Conservation (phyloP, 2,888 invertebrate species). For the Diaphora mendica region DNA sequence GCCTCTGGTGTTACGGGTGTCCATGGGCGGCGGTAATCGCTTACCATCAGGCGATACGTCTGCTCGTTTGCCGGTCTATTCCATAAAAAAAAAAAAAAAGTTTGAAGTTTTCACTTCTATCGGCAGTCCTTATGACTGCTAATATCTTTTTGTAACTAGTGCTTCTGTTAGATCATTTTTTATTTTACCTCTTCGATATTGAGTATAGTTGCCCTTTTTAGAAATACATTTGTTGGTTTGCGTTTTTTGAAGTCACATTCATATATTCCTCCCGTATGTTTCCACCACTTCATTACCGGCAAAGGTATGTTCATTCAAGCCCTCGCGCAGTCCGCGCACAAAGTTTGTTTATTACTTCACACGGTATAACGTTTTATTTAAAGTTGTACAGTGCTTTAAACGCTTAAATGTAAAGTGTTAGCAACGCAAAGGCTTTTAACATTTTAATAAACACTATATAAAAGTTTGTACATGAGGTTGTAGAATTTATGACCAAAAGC, state of each 20-base stretch:
- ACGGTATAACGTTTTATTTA: slow-evolving; percentile 1
- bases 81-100: too few species aligned
- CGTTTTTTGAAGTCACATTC: neutral
- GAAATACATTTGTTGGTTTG: too few species aligned
- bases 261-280: slow-evolving; percentile 2
- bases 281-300: neutral
- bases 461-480: neutral
- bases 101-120: too few species aligned
- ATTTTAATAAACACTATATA: neutral
- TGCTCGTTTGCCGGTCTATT: too few species aligned
- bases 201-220: neutral
- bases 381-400: neutral
- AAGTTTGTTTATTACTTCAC: slow-evolving; percentile 10
- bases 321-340: neutral
- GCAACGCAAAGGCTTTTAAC: neutral
- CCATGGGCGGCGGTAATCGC: too few species aligned
- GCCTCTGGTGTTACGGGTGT: too few species aligned
- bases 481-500: too few species aligned
- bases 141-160: too few species aligned
- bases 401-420: neutral
- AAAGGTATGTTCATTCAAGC: slow-evolving; percentile 1
- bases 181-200: too few species aligned
- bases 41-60: too few species aligned
- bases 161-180: too few species aligned
- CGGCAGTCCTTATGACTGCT: too few species aligned